Conservation (phyloP, 2,888 invertebrate genomes). For the Urechis unicinctus region DNA sequence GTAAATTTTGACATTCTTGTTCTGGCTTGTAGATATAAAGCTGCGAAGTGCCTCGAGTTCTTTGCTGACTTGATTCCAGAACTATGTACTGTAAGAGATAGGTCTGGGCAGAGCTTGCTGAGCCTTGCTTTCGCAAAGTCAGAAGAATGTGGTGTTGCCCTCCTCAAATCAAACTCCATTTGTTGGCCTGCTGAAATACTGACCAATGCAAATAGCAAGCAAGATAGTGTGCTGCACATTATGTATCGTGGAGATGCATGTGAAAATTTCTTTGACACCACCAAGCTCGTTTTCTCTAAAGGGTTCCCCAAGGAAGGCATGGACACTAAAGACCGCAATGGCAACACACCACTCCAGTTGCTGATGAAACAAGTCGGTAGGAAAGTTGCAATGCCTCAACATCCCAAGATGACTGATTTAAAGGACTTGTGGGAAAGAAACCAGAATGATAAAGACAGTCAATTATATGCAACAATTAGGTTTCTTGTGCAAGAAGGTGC, state of each 20-base stretch:
- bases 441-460: not conserved
- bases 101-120: not conserved
- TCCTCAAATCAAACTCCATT: not conserved
- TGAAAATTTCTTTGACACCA: not conserved
- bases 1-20: not conserved
- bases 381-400: not conserved
- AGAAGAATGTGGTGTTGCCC: not conserved
- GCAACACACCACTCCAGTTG: constrained; percentile 1
- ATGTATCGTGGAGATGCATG: not conserved
- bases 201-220: not conserved
- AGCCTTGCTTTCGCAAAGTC: not conserved
- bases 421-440: not conserved
- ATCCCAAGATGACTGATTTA: not conserved
- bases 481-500: constrained; percentile 6
- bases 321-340: not conserved
- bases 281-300: not conserved
- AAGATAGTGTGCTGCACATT: not conserved
- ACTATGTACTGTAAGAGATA: not conserved
- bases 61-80: not conserved
- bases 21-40: not conserved
- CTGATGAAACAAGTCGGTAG: constrained; percentile 1
- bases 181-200: not conserved
- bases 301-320: not conserved
- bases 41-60: not conserved
- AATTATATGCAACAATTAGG: constrained; percentile 2